These are phyloP conservation scores for Dynastes grantii DNA, from an alignment of 2,888 invertebrate genomes.

Conservation along the genomic window DNA sequence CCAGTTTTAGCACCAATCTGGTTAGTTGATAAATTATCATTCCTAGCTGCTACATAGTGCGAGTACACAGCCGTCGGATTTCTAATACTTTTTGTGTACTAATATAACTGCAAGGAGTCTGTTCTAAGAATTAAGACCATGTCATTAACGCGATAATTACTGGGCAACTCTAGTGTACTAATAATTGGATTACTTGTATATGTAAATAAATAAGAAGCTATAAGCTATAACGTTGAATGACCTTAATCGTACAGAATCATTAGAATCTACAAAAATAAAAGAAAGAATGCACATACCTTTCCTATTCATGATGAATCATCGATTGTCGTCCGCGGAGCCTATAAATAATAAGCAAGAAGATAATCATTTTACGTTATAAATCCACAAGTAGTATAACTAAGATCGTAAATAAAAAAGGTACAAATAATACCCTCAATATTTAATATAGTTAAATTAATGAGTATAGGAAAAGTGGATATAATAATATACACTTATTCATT, in stretches of 20 bases:
- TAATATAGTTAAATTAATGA: constrained; percentile 42
- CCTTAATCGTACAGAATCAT: constrained; percentile 18
- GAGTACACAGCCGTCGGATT: too few species aligned
- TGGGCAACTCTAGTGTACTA: neutral
- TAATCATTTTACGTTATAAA: constrained; percentile 42
- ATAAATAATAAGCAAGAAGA: constrained; percentile 43
- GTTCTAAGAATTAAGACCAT: neutral
- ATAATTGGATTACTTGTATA: neutral
- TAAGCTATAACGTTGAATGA: neutral
- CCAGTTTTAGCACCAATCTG: too few species aligned
- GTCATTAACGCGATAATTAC: neutral
- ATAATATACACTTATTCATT: constrained; percentile 39
- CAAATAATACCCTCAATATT: constrained; percentile 39
- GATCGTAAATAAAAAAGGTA: constrained; percentile 9
- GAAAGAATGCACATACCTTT: constrained; percentile 24
- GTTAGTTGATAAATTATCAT: too few species aligned
- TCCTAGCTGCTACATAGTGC: too few species aligned
- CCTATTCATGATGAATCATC: constrained; percentile 33
- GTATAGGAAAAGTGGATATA: constrained; percentile 20
- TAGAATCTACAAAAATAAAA: constrained; percentile 19
- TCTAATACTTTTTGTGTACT: too few species aligned
- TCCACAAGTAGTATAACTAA: constrained; percentile 16
- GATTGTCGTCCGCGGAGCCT: constrained; percentile 32
- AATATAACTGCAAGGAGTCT: too few species aligned
- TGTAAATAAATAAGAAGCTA: constrained; percentile 5